Evolutionary conservation across 2,888 invertebrate species (phyloP).

Genomic region (Oscheius myriophilus): DNA sequence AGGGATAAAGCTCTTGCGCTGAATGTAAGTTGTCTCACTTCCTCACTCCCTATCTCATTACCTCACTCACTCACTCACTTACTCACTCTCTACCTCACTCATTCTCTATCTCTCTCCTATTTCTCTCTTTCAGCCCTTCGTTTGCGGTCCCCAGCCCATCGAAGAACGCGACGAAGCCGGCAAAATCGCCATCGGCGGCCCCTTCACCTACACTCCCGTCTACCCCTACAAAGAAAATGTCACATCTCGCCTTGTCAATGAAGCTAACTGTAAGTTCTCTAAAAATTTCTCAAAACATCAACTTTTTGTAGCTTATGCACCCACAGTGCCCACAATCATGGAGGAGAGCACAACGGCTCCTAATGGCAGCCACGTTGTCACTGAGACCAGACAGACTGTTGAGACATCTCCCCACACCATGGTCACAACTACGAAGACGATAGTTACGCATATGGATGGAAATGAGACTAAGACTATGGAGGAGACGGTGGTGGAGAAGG

Average conservation of each 20-base stretch:
- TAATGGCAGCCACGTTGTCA: conserved; percentile 18
- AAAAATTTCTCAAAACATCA: no score
- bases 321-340: conserved; percentile 28
- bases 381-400: conserved; percentile 25
- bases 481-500: conserved; percentile 47
- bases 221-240: conserved; percentile 43
- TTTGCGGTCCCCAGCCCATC: conserved; percentile 54
- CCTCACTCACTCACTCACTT: neutral
- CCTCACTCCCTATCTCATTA: neutral
- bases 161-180: conserved; percentile 54
- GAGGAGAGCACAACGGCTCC: conserved; percentile 14
- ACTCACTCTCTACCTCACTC: conserved; percentile 14
- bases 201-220: conserved; percentile 55
- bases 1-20: conserved; percentile 36
- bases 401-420: conserved; percentile 27
- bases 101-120: no score
- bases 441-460: conserved; percentile 47
- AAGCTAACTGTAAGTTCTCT: conserved; percentile 12
- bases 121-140: conserved; percentile 46
- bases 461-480: conserved; percentile 50
- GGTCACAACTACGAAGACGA: conserved; percentile 45
- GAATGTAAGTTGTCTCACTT: conserved; percentile 8
- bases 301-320: conserved; percentile 20
- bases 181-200: conserved; percentile 53
- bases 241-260: conserved; percentile 4